A percentile compares a stretch with the other conserved stretches of the same genome.
These are phyloP conservation scores for Neoitamus cyanurus DNA, from an alignment of 2,888 invertebrate species.

Conservation along the genomic window DNA sequence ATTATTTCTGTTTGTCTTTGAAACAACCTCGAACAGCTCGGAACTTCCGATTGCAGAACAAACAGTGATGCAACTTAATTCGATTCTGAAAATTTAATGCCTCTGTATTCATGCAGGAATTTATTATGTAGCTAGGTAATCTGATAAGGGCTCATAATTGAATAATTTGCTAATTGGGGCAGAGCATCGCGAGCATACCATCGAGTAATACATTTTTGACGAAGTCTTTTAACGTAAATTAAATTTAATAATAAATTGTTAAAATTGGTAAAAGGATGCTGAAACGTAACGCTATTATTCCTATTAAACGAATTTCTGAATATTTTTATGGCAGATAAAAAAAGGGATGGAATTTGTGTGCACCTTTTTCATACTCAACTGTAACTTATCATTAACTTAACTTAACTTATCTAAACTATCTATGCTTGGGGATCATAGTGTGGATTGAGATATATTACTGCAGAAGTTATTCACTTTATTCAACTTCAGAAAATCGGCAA, in stretches of 20 bases:
- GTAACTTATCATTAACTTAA: no score
- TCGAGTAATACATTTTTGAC: neutral
- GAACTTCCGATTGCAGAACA: neutral
- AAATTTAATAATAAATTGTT: neutral
- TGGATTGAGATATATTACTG: no score
- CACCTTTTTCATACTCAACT: no score
- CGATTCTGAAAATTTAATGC: neutral
- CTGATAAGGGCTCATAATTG: neutral
- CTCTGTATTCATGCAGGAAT: neutral
- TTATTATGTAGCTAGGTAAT: neutral
- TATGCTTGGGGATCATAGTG: no score
- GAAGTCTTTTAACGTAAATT: neutral
- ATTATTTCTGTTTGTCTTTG: neutral
- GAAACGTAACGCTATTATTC: no score
- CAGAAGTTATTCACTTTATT: no score
- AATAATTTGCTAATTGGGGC: neutral
- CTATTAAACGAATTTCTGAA: no score
- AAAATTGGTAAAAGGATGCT: no score
- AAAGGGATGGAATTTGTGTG: no score
- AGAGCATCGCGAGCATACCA: neutral
- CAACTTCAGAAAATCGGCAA: no score
- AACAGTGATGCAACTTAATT: neutral
- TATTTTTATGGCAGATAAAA: no score
- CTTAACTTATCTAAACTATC: no score
- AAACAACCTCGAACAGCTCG: neutral